Percentiles rank a stretch among this genome's conserved stretches.
These are phyloP conservation scores for Neodiprion fabricii DNA, from an alignment of 1,140 invertebrate species.

Conservation along the genomic window DNA sequence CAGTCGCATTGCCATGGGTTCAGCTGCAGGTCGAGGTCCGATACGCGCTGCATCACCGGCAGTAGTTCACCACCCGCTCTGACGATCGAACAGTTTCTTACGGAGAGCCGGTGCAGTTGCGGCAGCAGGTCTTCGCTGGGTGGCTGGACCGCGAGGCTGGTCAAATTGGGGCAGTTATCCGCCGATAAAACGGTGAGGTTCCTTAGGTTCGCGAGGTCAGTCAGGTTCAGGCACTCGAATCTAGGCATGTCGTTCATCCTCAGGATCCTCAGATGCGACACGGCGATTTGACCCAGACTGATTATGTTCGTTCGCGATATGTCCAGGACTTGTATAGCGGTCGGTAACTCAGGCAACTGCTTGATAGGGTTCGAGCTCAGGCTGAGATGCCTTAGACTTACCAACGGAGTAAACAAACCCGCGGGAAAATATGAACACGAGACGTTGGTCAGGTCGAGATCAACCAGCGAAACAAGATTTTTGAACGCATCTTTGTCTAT, in stretches of 20 bases:
- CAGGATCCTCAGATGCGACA: constrained; percentile 43
- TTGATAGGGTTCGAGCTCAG: constrained; percentile 52
- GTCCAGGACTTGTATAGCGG: constrained; percentile 42
- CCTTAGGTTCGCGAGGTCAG: constrained; percentile 42
- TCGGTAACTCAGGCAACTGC: constrained; percentile 45
- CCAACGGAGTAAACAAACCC: constrained; percentile 45
- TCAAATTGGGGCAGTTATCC: constrained; percentile 37
- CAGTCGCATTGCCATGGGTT: constrained; percentile 62
- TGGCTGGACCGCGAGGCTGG: constrained; percentile 38
- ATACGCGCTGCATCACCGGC: constrained; percentile 47
- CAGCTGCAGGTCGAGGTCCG: constrained; percentile 48
- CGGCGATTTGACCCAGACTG: constrained; percentile 35
- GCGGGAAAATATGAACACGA: constrained; percentile 42
- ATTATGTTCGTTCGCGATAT: constrained; percentile 49
- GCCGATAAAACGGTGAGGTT: constrained; percentile 46
- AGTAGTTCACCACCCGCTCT: constrained; percentile 40
- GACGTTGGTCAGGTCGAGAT: constrained; percentile 49
- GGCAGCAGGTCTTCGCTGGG: constrained; percentile 40
- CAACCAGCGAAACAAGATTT: constrained; percentile 39
- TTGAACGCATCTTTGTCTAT: constrained; percentile 53
- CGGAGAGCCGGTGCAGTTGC: constrained; percentile 42
- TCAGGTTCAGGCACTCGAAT: constrained; percentile 43
- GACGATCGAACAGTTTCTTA: constrained; percentile 44
- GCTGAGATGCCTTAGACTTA: constrained; percentile 46
- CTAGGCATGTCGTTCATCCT: constrained; percentile 48